phyloP scores from a whole-genome alignment of 2,113 vertebrate genomes.

The Fulica atra region DNA sequence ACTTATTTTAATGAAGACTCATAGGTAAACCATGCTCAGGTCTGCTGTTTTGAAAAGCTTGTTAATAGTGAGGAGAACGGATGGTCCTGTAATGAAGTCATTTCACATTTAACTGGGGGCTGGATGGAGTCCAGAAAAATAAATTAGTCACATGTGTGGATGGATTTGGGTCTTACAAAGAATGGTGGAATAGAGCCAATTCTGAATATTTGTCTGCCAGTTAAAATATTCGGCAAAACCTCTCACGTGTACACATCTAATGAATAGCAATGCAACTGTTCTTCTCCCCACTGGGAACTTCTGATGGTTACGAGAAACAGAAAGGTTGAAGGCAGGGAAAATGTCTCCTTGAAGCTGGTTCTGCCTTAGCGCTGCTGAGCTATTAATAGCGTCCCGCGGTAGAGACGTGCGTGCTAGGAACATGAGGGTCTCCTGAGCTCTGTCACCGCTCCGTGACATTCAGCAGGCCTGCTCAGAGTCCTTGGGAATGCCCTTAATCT shows the following conservation, averaged over 20 bases:
- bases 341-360: background rate
- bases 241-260: conserved; percentile 1
- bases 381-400: background rate
- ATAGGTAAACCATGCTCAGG: conserved; percentile 32
- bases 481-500: background rate
- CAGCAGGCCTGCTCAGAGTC: background rate
- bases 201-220: conserved; percentile 41
- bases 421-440: background rate
- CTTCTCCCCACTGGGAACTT: conserved; percentile 15
- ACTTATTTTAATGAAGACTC: conserved; percentile 62
- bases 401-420: background rate
- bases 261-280: conserved; percentile 1
- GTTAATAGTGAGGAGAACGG: background rate
- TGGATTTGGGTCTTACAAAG: conserved; percentile 43
- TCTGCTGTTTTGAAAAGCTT: conserved; percentile 51
- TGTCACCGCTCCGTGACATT: background rate
- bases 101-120: conserved; percentile 27
- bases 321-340: conserved; percentile 7
- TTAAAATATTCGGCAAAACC: conserved; percentile 53
- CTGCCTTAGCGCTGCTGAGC: background rate
- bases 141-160: conserved; percentile 61
- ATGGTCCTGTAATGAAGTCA: conserved; percentile 54
- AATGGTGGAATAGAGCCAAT: conserved; percentile 39
- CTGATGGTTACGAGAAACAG: background rate
- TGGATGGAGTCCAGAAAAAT: conserved; percentile 48